Evolutionary conservation across 2,888 invertebrate genomes (phyloP).

Genomic region (Ferrisia virgata): DNA sequence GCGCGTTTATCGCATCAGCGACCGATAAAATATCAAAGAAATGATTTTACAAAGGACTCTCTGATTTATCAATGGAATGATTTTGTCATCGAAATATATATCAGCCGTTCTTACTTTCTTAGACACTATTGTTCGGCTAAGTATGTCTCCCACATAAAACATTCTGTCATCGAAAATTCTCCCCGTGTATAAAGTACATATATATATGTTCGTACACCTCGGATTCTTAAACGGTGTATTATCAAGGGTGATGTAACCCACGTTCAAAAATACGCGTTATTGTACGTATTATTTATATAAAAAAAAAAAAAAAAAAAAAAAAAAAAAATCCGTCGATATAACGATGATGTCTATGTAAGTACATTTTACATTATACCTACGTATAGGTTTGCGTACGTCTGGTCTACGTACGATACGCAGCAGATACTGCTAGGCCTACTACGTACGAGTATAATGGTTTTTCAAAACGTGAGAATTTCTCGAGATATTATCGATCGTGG

Average conservation of each 20-base stretch:
- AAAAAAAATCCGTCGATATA: background rate
- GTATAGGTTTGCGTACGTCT: too few relatives aligned
- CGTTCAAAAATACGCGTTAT: background rate
- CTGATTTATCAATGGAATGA: constrained; percentile 43
- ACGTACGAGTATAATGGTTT: background rate
- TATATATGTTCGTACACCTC: background rate
- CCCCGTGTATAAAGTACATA: too few relatives aligned
- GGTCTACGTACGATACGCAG: too few relatives aligned
- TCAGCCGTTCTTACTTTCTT: constrained; percentile 1
- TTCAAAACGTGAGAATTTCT: background rate
- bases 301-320: too few relatives aligned
- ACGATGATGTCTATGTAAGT: background rate
- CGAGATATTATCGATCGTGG: background rate
- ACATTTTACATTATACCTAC: too few relatives aligned
- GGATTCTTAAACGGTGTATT: background rate
- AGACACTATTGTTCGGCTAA: constrained; percentile 30
- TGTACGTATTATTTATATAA: background rate
- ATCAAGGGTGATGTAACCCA: background rate
- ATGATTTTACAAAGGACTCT: constrained; percentile 23
- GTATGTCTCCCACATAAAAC: constrained; percentile 40
- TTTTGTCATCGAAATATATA: constrained; percentile 43
- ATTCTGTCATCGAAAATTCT: constrained; percentile 42
- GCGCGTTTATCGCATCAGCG: background rate
- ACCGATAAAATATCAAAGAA: constrained; percentile 34
- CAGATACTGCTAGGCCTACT: too few relatives aligned